Evolutionary conservation across 2,113 vertebrate species (phyloP).

Genomic region (Antigone vipio): DNA sequence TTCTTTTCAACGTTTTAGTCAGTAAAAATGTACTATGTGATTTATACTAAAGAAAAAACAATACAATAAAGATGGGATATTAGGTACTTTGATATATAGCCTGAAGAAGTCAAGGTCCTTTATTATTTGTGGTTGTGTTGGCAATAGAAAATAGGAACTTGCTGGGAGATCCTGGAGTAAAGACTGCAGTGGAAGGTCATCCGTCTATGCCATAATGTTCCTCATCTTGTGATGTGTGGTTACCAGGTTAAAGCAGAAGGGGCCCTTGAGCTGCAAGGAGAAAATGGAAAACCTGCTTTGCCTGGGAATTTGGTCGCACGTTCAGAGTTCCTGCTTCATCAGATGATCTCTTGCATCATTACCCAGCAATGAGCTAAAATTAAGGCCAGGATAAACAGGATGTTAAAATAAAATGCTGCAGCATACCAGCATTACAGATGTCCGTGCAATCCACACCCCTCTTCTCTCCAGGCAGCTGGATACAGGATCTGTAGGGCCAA

Average conservation of each 20-base stretch:
- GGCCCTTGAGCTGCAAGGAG: neutral
- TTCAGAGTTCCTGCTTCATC: neutral
- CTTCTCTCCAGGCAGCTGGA: neutral
- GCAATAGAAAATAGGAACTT: neutral
- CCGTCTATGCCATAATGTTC: neutral
- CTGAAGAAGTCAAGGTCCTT: neutral
- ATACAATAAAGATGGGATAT: neutral
- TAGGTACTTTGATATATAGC: neutral
- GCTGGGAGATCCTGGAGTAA: neutral
- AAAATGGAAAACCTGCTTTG: neutral
- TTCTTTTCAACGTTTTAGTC: neutral
- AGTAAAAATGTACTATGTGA: neutral
- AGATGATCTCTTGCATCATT: slow-evolving; percentile 15
- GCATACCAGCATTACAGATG: neutral
- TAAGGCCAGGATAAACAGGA: slow-evolving; percentile 35
- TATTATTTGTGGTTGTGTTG: neutral
- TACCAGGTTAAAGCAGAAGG: neutral
- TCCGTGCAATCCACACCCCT: neutral
- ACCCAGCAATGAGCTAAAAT: neutral
- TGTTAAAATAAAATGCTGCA: neutral
- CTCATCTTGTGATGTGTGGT: neutral
- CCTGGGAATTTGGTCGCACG: neutral
- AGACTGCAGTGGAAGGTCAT: neutral
- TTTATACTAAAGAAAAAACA: neutral
- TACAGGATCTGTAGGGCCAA: neutral